Conservation (phyloP, 2,113 vertebrate species). For the Eulemur macaco region DNA sequence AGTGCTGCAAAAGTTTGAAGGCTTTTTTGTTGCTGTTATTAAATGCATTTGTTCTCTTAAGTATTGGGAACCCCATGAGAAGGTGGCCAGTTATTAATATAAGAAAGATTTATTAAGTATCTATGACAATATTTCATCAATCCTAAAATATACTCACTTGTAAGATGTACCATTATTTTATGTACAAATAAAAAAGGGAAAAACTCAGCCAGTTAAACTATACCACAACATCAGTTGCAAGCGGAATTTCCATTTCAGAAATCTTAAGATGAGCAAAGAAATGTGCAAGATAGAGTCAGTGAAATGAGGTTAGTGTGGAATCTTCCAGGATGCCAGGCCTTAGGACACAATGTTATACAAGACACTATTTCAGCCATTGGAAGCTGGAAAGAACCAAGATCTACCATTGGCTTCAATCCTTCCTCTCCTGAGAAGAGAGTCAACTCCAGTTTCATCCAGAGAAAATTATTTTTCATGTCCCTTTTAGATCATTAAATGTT, state of each 20-base stretch:
- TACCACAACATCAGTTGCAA: not conserved
- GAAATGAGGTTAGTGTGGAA: too few relatives aligned
- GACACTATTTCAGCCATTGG: not conserved
- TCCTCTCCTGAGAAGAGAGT: not conserved
- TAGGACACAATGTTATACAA: not conserved
- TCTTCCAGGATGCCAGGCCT: not conserved
- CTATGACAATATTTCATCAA: not conserved
- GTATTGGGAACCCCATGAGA: not conserved
- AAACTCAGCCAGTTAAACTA: not conserved
- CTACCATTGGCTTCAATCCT: not conserved
- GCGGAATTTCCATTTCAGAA: not conserved
- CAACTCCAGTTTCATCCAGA: not conserved
- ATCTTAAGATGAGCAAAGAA: not conserved
- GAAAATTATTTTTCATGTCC: not conserved
- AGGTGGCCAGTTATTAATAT: not conserved
- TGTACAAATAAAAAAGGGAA: not conserved
- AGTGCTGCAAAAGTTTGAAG: not conserved
- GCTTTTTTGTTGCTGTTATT: not conserved
- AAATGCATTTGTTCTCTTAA: not conserved
- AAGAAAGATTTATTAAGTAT: not conserved
- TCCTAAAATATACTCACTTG: not conserved
- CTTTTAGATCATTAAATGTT: slow-evolving; percentile 42
- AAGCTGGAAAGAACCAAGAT: not conserved
- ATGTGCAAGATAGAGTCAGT: not conserved
- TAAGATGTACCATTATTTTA: not conserved